A percentile compares a stretch with the other conserved stretches of the same genome.
Conservation (phyloP, 1,140 invertebrate genomes). For the Vanessa atalanta region DNA sequence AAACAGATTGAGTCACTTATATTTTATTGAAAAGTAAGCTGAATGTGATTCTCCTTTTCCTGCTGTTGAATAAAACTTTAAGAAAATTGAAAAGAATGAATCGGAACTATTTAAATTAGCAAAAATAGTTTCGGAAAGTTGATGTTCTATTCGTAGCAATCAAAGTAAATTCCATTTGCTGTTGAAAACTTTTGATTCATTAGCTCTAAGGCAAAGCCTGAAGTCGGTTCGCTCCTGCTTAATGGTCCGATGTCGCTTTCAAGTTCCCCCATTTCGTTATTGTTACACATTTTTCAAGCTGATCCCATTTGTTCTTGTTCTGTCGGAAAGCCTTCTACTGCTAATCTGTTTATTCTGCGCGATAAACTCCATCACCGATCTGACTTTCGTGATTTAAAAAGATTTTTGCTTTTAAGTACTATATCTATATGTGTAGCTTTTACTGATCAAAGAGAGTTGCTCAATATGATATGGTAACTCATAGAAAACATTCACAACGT, state of each 20-base stretch:
- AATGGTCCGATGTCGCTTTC: constrained; percentile 60
- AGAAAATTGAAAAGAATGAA: constrained; percentile 4
- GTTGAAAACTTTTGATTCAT: constrained; percentile 59
- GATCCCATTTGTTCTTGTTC: constrained; percentile 58
- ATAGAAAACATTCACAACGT: too few relatives aligned
- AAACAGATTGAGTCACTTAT: constrained; percentile 10
- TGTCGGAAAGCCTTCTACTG: constrained; percentile 34
- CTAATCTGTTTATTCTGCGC: constrained; percentile 46
- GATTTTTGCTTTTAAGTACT: background rate
- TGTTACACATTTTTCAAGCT: constrained; percentile 66
- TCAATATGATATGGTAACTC: too few relatives aligned
- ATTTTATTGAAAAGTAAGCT: constrained; percentile 5
- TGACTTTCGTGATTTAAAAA: background rate
- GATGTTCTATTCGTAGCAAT: constrained; percentile 24
- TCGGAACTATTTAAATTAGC: constrained; percentile 6
- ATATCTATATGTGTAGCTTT: background rate
- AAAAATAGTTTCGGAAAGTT: constrained; percentile 27
- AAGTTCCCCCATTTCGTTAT: constrained; percentile 63
- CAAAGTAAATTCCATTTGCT: constrained; percentile 25
- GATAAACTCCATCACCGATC: constrained; percentile 19
- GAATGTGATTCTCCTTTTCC: background rate
- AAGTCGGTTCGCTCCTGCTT: constrained; percentile 43
- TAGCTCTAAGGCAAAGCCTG: constrained; percentile 40
- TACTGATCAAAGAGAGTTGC: too few relatives aligned
- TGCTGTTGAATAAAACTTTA: background rate